A percentile compares a stretch with the other conserved stretches of the same genome.
These are phyloP conservation scores for Sesia bembeciformis DNA, from an alignment of 2,888 invertebrate genomes.

Conservation along the genomic window DNA sequence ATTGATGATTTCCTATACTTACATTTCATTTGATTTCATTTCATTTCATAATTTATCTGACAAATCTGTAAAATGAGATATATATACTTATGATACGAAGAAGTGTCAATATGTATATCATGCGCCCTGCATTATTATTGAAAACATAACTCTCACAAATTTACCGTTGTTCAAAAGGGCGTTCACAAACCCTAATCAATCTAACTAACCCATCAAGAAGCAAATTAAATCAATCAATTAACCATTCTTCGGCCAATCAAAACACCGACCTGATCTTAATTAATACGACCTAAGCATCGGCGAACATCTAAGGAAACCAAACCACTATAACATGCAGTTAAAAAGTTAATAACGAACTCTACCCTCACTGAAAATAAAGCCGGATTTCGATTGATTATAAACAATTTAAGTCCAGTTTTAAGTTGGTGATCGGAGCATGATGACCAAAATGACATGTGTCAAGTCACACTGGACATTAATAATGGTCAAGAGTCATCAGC, in stretches of 20 bases:
- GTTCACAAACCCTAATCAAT: slow-evolving; percentile 2
- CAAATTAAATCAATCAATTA: slow-evolving; percentile 2
- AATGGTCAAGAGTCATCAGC: slow-evolving; percentile 29
- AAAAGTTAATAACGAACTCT: background rate
- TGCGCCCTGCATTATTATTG: too few species aligned
- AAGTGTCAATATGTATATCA: too few species aligned
- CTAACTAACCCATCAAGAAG: background rate
- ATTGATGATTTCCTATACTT: too few species aligned
- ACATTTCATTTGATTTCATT: too few species aligned
- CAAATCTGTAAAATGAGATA: too few species aligned
- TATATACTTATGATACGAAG: too few species aligned
- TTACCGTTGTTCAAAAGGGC: too few species aligned
- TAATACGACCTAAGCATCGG: slow-evolving; percentile 17
- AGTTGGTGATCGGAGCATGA: slow-evolving; percentile 1
- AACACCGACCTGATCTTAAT: slow-evolving; percentile 8
- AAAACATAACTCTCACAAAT: too few species aligned
- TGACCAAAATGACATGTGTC: slow-evolving; percentile 58
- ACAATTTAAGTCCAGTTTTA: background rate
- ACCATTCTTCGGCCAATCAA: slow-evolving; percentile 6
- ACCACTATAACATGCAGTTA: background rate
- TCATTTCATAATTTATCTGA: too few species aligned
- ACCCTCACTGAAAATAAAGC: background rate
- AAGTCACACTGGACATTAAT: slow-evolving; percentile 44
- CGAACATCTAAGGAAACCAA: slow-evolving; percentile 13
- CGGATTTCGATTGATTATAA: slow-evolving; percentile 5